Evolutionary conservation across 2,113 vertebrate species (phyloP), one percentile per base, ranked within the genome.

Genomic region (Cinclus cinclus): DNA sequence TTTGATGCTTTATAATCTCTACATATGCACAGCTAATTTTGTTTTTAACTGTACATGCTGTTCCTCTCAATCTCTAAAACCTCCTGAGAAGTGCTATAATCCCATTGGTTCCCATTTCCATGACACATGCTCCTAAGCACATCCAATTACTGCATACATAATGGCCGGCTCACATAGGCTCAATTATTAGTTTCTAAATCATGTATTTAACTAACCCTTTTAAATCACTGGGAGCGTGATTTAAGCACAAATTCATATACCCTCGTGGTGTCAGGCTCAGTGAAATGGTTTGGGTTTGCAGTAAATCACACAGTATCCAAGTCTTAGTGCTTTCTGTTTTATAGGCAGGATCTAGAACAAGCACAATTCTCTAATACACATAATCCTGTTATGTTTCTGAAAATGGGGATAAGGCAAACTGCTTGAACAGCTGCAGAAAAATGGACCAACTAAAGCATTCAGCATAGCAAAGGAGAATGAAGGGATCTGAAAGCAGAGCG

Each of bases 121-220:
- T 90, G 90, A 96, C 65, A 58, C 60, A 53, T 53, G 73, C 60
- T 78, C 42, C 83, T 50, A 92, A 93, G 77, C 24, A 88, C 55
- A 56, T 27, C 68, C 92, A 93, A 90, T 95, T 93, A 90, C 49
- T 71, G 83, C 49, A 11, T 15, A 22, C 76, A 24, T 78, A 96
- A 93, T 68, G 89, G 76, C 50, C 68, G 83, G 56, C 71, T 94
- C 67, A 50, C 50, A 70, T 13, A 77, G 59, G 42, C 79, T 93
- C 71, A 90, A 44, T 90, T 73, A 94, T 90, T 94, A 85, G 63
- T 93, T 94, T 92, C 76, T 92, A 92, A 90, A 96, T 74, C 76
- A 90, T 60, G 64, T 90, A 88, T 91, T 95, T 90, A 93, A 85
- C 68, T 25, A 68, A 71, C 82, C 73, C 56, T 89, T 76, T 50